These are phyloP conservation scores for Calcarius lapponicus DNA, from an alignment of 2,797 vertebrate genomes.

Conservation along the genomic window DNA sequence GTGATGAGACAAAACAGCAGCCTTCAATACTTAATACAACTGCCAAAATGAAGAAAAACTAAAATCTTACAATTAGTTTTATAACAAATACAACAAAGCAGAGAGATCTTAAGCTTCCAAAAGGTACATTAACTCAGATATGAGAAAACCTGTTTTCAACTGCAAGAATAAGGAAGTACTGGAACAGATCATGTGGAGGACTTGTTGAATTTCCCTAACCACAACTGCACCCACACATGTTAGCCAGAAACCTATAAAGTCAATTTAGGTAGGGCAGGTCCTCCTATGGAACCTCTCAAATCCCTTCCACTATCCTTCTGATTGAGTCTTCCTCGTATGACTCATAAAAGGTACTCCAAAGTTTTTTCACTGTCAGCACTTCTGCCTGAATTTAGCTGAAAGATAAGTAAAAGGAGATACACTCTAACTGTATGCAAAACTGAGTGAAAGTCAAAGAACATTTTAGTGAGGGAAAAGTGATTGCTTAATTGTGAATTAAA, in stretches of 20 bases:
- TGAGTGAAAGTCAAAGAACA: neutral
- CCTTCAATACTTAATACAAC: neutral
- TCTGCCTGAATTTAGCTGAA: neutral
- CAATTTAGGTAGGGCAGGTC: neutral
- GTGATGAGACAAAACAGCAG: neutral
- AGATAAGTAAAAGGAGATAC: neutral
- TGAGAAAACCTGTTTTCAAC: neutral
- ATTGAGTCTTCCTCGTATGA: neutral
- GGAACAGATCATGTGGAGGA: neutral
- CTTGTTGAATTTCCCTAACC: neutral
- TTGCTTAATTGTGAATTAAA: slow-evolving; percentile 24
- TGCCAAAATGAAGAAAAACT: neutral
- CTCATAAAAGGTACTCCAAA: neutral
- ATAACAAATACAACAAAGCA: neutral
- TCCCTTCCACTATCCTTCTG: neutral
- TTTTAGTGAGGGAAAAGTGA: neutral
- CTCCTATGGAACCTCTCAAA: neutral
- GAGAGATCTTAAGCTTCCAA: neutral
- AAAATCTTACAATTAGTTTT: neutral
- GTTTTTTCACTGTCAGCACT: neutral
- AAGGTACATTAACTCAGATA: neutral
- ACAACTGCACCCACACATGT: neutral
- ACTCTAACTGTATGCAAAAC: neutral
- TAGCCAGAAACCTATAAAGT: neutral
- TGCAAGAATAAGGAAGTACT: neutral